Conservation (phyloP, 2,888 invertebrate species). For the Resseliella maxima region DNA sequence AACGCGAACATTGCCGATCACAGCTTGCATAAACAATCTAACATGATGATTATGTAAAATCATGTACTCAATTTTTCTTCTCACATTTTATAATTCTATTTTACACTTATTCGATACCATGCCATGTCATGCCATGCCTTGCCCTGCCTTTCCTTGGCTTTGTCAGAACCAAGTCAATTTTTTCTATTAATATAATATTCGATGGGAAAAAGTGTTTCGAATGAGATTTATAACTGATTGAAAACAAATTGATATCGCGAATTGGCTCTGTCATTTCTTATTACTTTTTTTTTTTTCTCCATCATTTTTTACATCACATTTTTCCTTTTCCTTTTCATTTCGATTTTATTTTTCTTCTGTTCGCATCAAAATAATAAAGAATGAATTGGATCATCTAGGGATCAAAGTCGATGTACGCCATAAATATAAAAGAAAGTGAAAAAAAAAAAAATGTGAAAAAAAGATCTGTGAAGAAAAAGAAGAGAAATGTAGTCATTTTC, state of each 20-base stretch:
- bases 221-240: background rate
- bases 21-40: background rate
- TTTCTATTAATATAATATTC: background rate
- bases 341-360: too few species aligned
- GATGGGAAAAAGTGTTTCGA: background rate
- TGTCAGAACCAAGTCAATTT: background rate
- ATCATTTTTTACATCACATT: background rate
- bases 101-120: too few species aligned
- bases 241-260: constrained; percentile 22
- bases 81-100: background rate
- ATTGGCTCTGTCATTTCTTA: background rate
- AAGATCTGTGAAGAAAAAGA: background rate
- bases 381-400: constrained; percentile 24
- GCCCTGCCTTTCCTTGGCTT: background rate
- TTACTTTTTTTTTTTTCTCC: too few species aligned
- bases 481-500: background rate
- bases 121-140: too few species aligned
- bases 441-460: background rate
- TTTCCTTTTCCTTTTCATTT: too few species aligned
- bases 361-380: too few species aligned
- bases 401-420: background rate
- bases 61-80: background rate
- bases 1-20: background rate
- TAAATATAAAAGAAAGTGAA: background rate
- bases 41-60: background rate